Evolutionary conservation across 2,113 vertebrate species (phyloP).

Genomic region (Psilopsiagon aurifrons): DNA sequence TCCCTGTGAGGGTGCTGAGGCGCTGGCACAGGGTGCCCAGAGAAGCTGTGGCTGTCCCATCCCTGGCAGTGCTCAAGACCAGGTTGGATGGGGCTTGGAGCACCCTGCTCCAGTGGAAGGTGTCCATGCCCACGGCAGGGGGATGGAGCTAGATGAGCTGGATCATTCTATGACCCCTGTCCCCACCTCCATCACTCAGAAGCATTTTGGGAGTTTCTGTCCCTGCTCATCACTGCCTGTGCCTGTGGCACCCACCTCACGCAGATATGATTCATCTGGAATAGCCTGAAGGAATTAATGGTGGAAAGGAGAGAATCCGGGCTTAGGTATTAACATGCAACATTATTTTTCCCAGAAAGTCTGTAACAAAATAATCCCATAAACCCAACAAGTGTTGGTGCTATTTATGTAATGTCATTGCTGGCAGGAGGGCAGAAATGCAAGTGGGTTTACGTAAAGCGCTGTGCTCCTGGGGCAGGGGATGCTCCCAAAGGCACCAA

Average conservation of each 20-base stretch:
- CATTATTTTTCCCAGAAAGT: slow-evolving; percentile 16
- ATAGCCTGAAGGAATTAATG: accelerated
- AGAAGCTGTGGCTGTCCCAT: neutral
- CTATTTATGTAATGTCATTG: neutral
- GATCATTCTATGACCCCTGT: neutral
- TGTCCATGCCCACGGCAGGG: neutral
- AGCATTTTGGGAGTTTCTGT: neutral
- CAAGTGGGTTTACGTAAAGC: neutral
- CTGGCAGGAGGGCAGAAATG: neutral
- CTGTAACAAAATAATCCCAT: slow-evolving; percentile 5
- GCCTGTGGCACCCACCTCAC: neutral
- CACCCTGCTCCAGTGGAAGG: neutral
- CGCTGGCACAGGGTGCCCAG: neutral
- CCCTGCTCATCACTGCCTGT: neutral
- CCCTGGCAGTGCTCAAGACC: neutral
- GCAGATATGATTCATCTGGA: accelerated
- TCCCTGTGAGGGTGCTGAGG: too few species aligned
- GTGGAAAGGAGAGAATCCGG: neutral
- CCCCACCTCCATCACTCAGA: too few species aligned
- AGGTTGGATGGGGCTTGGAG: neutral
- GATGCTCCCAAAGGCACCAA: accelerated
- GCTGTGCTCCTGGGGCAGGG: neutral
- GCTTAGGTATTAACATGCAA: neutral
- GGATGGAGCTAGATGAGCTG: too few species aligned
- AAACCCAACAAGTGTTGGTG: neutral